These are phyloP conservation scores for Thaumatotibia leucotreta DNA, from an alignment of 1,140 invertebrate species.

Conservation along the genomic window DNA sequence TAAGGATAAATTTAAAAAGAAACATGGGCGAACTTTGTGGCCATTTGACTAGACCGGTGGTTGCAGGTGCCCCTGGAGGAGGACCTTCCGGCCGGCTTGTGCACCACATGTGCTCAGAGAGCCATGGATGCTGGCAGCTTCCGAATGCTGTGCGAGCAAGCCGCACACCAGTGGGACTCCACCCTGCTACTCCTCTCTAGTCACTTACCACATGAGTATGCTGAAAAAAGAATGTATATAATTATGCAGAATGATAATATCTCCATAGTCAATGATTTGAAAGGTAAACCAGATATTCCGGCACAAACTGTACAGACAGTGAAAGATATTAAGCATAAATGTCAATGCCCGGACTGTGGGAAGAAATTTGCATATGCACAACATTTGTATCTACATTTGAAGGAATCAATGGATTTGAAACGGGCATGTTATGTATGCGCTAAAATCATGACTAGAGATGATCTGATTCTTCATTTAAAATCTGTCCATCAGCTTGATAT, in stretches of 20 bases:
- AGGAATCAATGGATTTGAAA: slow-evolving; percentile 43
- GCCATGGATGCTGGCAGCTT: slow-evolving; percentile 47
- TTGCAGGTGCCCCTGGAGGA: slow-evolving; percentile 54
- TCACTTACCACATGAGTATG: slow-evolving; percentile 24
- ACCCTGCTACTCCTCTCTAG: slow-evolving; percentile 32
- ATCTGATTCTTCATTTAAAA: slow-evolving; percentile 40
- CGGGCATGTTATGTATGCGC: slow-evolving; percentile 54
- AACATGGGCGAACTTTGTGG: slow-evolving; percentile 27
- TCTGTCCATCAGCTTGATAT: slow-evolving; percentile 31
- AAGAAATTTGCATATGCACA: slow-evolving; percentile 43
- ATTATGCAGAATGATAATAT: background rate
- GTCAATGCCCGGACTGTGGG: slow-evolving; percentile 44
- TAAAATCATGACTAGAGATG: slow-evolving; percentile 41
- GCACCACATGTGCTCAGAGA: slow-evolving; percentile 37
- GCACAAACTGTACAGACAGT: background rate
- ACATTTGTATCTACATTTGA: slow-evolving; percentile 47
- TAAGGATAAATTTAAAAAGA: background rate
- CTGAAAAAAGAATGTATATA: background rate
- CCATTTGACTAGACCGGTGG: slow-evolving; percentile 49
- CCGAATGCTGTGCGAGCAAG: slow-evolving; percentile 35
- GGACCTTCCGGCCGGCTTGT: slow-evolving; percentile 47
- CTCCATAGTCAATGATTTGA: background rate
- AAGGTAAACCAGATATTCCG: background rate
- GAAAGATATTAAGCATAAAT: slow-evolving; percentile 5
- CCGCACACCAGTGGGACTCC: slow-evolving; percentile 38